A percentile compares a stretch with the other conserved stretches of the same genome.
phyloP scores from a whole-genome alignment of 2,888 invertebrate genomes.

The Agapostemon virescens region DNA sequence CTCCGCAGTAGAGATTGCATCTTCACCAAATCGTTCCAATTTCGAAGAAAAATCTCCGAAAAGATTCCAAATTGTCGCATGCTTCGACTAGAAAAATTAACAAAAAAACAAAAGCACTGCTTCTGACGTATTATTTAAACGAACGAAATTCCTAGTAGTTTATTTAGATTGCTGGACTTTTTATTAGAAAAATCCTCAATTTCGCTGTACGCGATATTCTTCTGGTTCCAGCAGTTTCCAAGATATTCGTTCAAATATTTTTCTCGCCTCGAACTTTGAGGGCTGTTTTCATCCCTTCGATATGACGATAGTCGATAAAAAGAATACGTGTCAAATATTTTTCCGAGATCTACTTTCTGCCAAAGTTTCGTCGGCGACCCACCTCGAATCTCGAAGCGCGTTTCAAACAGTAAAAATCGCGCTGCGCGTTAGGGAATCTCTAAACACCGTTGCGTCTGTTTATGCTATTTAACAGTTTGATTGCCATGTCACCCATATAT shows the following conservation, averaged over 20 bases:
- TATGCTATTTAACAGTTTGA: background rate
- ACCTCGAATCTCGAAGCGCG: background rate
- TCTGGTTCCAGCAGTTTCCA: background rate
- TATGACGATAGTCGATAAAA: slow-evolving; percentile 7
- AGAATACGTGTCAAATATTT: slow-evolving; percentile 11
- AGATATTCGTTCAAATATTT: slow-evolving; percentile 5
- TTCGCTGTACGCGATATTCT: background rate
- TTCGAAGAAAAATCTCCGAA: background rate
- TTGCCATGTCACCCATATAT: too few species aligned
- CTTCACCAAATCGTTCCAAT: too few species aligned
- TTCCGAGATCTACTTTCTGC: background rate
- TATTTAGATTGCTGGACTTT: background rate
- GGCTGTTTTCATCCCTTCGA: slow-evolving; percentile 8
- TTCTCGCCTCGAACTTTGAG: background rate
- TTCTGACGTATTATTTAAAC: background rate
- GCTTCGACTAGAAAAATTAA: background rate
- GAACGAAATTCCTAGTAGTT: background rate
- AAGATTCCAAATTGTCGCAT: too few species aligned
- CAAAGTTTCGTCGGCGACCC: background rate
- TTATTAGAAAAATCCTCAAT: background rate
- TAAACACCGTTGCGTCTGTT: background rate
- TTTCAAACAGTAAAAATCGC: background rate
- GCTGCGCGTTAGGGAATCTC: background rate
- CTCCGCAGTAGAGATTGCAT: too few species aligned
- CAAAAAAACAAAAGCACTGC: background rate